Conservation (phyloP, 2,113 vertebrate species). For the Pleuronectes platessa region DNA sequence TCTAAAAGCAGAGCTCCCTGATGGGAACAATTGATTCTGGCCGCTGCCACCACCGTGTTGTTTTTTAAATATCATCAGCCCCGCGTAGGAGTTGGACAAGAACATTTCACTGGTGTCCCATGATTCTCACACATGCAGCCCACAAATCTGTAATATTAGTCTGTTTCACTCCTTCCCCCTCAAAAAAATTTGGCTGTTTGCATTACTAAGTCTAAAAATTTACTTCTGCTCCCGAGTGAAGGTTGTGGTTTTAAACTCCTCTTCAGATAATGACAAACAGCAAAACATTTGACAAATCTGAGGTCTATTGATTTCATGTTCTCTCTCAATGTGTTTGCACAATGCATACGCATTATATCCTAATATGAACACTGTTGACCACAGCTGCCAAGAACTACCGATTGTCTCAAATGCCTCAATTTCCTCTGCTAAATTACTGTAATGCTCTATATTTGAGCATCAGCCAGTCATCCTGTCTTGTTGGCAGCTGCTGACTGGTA, state of each 20-base stretch:
- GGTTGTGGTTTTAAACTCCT: too few species aligned
- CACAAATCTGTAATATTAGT: too few species aligned
- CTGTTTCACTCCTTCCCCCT: neutral
- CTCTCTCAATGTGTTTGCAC: too few species aligned
- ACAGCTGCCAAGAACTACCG: neutral
- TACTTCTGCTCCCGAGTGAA: too few species aligned
- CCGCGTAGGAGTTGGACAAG: neutral
- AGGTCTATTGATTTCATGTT: too few species aligned
- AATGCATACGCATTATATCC: too few species aligned
- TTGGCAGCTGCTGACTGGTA: neutral
- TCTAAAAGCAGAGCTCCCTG: neutral
- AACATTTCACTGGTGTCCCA: neutral
- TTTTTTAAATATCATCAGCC: neutral
- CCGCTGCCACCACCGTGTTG: neutral
- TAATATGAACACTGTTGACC: neutral
- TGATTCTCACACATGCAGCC: neutral
- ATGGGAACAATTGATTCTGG: conserved; percentile 15
- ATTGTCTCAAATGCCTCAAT: too few species aligned
- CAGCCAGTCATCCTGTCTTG: neutral
- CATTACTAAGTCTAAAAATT: too few species aligned
- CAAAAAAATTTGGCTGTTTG: too few species aligned
- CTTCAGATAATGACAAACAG: too few species aligned
- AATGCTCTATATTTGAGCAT: neutral
- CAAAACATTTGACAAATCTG: too few species aligned
- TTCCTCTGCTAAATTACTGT: neutral